phyloP scores from a whole-genome alignment of 2,113 vertebrate genomes.

The Gymnorhina tibicen region DNA sequence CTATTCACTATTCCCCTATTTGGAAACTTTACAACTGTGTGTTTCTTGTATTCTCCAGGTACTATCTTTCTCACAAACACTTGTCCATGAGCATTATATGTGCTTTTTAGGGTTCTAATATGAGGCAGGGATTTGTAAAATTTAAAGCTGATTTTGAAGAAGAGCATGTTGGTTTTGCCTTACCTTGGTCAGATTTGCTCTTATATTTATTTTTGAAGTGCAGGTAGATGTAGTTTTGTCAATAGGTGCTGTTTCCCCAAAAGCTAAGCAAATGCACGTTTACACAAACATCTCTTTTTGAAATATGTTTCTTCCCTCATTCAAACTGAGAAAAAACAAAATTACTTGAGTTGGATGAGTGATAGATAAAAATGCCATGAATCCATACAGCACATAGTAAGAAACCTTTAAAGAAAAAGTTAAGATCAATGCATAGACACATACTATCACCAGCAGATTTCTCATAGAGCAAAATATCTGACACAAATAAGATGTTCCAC shows the following conservation, averaged over 20 bases:
- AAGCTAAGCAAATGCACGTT: neutral
- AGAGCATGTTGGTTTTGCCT: neutral
- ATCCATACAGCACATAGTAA: neutral
- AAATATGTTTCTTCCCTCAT: neutral
- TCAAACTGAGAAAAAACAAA: neutral
- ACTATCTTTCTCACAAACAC: neutral
- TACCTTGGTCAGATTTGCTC: neutral
- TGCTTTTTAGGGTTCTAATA: neutral
- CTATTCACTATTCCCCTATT: accelerated
- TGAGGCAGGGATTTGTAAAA: accelerated
- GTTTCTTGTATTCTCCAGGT: neutral
- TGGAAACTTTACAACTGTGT: neutral
- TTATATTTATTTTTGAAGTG: neutral
- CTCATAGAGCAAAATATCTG: neutral
- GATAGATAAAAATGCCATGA: neutral
- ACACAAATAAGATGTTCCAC: neutral
- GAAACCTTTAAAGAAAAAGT: neutral
- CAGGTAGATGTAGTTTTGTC: neutral
- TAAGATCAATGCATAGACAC: neutral
- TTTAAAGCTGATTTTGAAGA: neutral
- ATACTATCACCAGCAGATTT: neutral
- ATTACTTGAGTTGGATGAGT: neutral
- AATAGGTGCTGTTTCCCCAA: neutral
- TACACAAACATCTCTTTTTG: neutral
- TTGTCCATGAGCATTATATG: too few species aligned